phyloP scores from a whole-genome alignment of 2,113 vertebrate species.

The Tachycineta bicolor region DNA sequence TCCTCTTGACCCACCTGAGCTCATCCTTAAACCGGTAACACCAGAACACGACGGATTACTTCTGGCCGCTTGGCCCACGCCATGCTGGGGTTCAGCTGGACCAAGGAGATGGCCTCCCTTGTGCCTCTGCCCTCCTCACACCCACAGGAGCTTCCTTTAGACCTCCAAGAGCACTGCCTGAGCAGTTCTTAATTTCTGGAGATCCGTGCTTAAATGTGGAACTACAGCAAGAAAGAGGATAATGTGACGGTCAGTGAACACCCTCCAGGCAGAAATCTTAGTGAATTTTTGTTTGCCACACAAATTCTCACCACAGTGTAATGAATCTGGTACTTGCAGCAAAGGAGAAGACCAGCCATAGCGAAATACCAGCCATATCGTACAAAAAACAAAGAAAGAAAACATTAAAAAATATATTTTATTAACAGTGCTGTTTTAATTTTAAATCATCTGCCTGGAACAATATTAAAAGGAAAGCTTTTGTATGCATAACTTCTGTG shows the following conservation, averaged over 20 bases:
- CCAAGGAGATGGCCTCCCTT: not conserved
- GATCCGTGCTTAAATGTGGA: not conserved
- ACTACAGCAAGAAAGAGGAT: not conserved
- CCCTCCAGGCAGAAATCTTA: not conserved
- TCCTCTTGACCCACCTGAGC: not conserved
- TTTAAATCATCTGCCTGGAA: not conserved
- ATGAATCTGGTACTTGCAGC: not conserved
- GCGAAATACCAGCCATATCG: not conserved
- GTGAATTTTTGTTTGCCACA: not conserved
- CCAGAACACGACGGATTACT: fast-evolving
- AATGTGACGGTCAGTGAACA: not conserved
- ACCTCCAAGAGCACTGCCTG: not conserved
- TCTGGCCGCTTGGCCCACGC: not conserved
- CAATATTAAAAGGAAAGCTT: not conserved
- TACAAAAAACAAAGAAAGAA: not conserved
- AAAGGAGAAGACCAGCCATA: not conserved
- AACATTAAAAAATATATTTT: not conserved
- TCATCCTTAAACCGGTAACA: not conserved
- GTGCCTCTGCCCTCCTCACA: not conserved
- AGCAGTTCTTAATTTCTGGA: not conserved
- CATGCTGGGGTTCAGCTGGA: not conserved
- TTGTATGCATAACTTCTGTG: not conserved
- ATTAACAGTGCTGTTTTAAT: slow-evolving; percentile 3
- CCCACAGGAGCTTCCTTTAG: not conserved
- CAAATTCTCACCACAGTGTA: not conserved